Evolutionary conservation across 2,888 invertebrate genomes (phyloP), one percentile per base, ranked within the genome.

Genomic region (Amphiduros pacificus): DNA sequence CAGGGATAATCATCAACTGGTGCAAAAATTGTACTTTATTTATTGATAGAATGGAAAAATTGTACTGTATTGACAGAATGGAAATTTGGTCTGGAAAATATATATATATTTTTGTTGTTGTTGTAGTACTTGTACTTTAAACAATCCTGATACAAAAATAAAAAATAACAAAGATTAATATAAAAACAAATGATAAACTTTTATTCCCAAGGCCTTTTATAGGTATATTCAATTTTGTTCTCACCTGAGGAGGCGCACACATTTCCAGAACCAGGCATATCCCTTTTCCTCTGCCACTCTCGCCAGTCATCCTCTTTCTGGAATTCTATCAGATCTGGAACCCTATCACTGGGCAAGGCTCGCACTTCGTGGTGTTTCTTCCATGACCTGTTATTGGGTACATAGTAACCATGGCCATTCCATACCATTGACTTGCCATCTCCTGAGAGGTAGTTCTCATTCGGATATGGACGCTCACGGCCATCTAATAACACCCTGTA

Each of bases 271-370:
- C 66, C 64, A 6, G 64, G 61, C 9, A 51, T 57, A 55, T 72
- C 72, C n/a, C 72, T 53, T 44, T 61, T 64, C 31, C 59, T 62
- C 62, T 70, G 70, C 65, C 66, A 72, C n/a, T 60, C 66, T 22
- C 68, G 55, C 72, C 72, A 72, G 3, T 60, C 52, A 50, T 72
- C 71, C 48, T 72, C 72, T 20, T 32, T 67, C 36, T 65, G 67
- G 56, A 72, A 72, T 44, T 70, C 69, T 2, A 70, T 67, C 51
- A 61, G 67, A 40, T 71, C 70, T 11, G 67, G 60, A 14, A 72
- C 53, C 17, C 64, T 55, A 17, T 44, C 69, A n/a, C 64, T 70
- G 11, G 72, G 72, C 22, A 68, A 28, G 3, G 65, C 70, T 28
- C 55, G 60, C 44, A 62, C 63, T 27, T 71, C 69, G 55, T 72